Evolutionary conservation across 2,797 vertebrate genomes (phyloP).

Genomic region (Coendou prehensilis): DNA sequence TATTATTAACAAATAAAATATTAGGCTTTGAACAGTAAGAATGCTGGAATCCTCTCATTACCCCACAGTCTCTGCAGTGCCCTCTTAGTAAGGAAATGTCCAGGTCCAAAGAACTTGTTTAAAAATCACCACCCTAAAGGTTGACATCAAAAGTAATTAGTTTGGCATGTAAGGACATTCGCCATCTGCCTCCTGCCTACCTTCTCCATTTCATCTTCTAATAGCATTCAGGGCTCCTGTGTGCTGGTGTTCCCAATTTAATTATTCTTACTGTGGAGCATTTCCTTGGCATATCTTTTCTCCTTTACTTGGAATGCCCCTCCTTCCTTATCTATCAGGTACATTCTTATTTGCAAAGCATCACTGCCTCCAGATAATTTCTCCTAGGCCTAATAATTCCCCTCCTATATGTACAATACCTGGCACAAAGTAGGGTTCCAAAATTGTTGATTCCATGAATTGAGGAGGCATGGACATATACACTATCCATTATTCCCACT

Average conservation of each 20-base stretch:
- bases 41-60: neutral
- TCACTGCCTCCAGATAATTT: neutral
- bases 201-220: neutral
- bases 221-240: neutral
- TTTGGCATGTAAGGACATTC: neutral
- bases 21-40: neutral
- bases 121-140: neutral
- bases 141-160: neutral
- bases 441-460: neutral
- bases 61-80: neutral
- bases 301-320: neutral
- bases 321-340: neutral
- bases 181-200: neutral
- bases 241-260: neutral
- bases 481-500: neutral
- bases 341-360: neutral
- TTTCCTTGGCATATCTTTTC: neutral
- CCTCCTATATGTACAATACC: neutral
- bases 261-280: neutral
- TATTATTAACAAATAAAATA: neutral
- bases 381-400: neutral
- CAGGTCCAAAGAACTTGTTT: neutral
- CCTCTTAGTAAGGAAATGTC: neutral
- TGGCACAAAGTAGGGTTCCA: neutral
- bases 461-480: neutral